Percentiles rank a stretch among this genome's conserved stretches.
Conservation (phyloP, 2,113 vertebrate genomes). For the Podilymbus podiceps region DNA sequence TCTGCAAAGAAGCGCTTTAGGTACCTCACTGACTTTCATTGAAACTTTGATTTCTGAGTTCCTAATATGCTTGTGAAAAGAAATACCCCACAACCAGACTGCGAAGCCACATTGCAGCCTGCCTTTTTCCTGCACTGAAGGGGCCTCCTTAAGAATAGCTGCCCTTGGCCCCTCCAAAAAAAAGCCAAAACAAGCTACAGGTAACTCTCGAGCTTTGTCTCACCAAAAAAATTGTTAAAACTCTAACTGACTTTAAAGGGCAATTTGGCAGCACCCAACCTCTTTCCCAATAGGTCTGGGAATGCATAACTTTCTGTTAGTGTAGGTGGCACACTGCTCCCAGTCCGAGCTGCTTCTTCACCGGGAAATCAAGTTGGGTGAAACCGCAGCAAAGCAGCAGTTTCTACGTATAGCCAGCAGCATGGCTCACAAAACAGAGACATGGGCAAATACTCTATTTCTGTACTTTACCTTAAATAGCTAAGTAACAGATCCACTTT, state of each 20-base stretch:
- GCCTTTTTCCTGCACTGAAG: not conserved
- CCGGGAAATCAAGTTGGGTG: not conserved
- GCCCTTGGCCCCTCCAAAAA: not conserved
- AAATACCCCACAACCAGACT: not conserved
- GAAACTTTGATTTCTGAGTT: not conserved
- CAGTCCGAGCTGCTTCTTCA: not conserved
- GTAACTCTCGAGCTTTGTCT: not conserved
- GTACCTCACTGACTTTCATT: not conserved
- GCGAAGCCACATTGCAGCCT: not conserved
- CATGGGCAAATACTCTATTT: not conserved
- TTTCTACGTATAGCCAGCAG: not conserved
- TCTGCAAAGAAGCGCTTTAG: not conserved
- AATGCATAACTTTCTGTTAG: not conserved
- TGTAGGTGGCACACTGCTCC: not conserved
- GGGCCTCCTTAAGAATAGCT: not conserved
- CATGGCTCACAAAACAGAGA: not conserved
- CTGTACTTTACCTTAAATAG: not conserved
- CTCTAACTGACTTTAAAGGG: not conserved
- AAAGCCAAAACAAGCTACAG: not conserved
- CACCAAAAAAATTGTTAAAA: not conserved
- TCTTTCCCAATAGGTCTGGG: not conserved
- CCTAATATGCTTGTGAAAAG: not conserved
- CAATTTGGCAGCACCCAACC: not conserved
- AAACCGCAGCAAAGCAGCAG: not conserved
- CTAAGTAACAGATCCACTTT: not conserved